A percentile compares a stretch with the other conserved stretches of the same genome.
These are phyloP conservation scores for Eulemur mongoz DNA, from an alignment of 2,797 vertebrate genomes.

Conservation along the genomic window DNA sequence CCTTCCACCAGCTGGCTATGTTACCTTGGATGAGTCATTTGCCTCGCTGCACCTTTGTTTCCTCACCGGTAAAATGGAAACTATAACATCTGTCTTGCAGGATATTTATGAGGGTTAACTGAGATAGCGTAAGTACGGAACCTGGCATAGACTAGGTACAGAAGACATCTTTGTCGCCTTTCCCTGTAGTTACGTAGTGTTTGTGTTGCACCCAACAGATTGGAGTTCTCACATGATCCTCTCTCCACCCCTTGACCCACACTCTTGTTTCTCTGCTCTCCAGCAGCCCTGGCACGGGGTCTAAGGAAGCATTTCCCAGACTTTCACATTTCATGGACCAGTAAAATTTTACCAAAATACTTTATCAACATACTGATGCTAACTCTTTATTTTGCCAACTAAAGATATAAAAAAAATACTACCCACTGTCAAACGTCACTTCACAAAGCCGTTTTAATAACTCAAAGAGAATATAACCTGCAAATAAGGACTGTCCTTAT, in stretches of 20 bases:
- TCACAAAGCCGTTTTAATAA: slow-evolving; percentile 16
- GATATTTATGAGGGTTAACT: background rate
- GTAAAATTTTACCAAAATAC: background rate
- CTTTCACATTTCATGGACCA: background rate
- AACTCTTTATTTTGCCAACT: background rate
- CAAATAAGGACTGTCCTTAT: background rate
- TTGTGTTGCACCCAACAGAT: background rate
- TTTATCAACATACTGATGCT: background rate
- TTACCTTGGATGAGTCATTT: background rate
- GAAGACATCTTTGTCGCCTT: background rate
- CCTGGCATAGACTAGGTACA: background rate
- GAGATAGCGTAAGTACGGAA: background rate
- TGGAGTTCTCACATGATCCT: background rate
- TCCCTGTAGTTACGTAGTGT: background rate
- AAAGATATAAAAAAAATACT: background rate
- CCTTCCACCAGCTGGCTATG: accelerated
- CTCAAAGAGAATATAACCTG: background rate
- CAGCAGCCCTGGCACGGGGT: background rate
- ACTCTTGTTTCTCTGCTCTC: background rate
- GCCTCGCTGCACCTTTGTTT: background rate
- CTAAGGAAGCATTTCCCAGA: background rate
- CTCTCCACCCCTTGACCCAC: too few species aligned
- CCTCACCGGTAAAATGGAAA: background rate
- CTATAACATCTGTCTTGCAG: background rate
- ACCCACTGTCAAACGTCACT: background rate